phyloP scores from a whole-genome alignment of 1,140 invertebrate genomes.

The Caenorhabditis remanei region DNA sequence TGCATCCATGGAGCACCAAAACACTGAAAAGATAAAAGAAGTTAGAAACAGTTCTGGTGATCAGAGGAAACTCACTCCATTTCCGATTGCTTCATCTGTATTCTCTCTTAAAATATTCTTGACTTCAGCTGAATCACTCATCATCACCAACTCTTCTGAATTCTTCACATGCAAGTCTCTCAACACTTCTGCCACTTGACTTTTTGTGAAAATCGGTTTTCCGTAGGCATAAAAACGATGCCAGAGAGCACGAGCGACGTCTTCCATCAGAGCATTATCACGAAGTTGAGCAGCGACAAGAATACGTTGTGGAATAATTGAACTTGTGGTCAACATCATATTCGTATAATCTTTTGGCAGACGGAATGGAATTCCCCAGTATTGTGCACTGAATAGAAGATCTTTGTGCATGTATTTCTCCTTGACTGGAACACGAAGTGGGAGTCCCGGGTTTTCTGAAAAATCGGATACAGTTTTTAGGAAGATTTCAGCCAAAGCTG shows the following conservation, averaged over 20 bases:
- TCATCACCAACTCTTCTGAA: constrained; percentile 7
- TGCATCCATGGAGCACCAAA: constrained; percentile 50
- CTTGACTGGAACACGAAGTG: constrained; percentile 34
- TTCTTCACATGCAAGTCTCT: constrained; percentile 41
- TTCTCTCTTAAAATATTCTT: constrained; percentile 39
- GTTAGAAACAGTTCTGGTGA: not conserved
- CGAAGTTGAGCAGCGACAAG: constrained; percentile 32
- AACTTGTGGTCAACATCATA: constrained; percentile 14
- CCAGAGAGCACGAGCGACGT: constrained; percentile 35
- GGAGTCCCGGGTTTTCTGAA: constrained; percentile 40
- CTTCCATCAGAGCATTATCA: constrained; percentile 34
- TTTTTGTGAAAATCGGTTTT: constrained; percentile 39
- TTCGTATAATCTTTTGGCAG: constrained; percentile 29
- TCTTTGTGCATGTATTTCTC: constrained; percentile 48
- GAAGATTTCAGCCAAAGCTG: too few species aligned
- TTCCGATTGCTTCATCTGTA: constrained; percentile 46
- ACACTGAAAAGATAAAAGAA: not conserved
- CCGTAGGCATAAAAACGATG: constrained; percentile 40
- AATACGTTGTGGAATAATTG: constrained; percentile 31
- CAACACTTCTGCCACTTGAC: constrained; percentile 21
- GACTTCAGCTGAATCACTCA: constrained; percentile 43
- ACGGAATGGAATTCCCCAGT: constrained; percentile 36
- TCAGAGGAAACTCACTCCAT: not conserved
- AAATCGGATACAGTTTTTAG: not conserved
- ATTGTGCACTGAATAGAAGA: constrained; percentile 36